Evolutionary conservation across 2,113 vertebrate genomes (phyloP).

Genomic region (Nyctibius bracteatus): DNA sequence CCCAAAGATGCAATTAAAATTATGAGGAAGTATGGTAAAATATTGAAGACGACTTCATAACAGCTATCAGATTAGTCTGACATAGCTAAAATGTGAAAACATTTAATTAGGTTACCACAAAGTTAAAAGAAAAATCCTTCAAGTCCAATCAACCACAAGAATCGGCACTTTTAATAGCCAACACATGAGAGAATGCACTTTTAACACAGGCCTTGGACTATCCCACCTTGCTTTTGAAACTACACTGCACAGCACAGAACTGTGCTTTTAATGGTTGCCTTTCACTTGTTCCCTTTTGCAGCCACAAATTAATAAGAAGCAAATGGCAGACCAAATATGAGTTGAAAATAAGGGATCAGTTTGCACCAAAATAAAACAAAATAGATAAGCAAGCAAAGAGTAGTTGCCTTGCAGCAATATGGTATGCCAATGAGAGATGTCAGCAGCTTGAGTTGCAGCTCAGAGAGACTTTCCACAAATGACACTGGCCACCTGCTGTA

Average conservation of each 20-base stretch:
- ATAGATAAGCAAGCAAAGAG: neutral
- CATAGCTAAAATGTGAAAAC: neutral
- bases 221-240: neutral
- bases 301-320: constrained; percentile 23
- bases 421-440: neutral
- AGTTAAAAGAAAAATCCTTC: neutral
- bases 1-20: neutral
- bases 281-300: neutral
- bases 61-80: neutral
- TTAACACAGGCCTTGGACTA: neutral
- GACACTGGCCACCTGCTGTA: constrained; percentile 39
- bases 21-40: neutral
- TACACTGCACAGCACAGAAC: neutral
- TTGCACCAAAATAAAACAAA: constrained; percentile 37
- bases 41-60: neutral
- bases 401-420: neutral
- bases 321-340: neutral
- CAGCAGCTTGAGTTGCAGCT: neutral
- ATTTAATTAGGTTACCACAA: neutral
- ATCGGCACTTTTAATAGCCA: neutral
- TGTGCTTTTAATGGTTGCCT: neutral
- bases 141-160: neutral
- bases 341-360: constrained; percentile 44
- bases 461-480: neutral
- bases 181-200: neutral